Conservation (phyloP, 1,140 invertebrate genomes). For the Drosophila mauritiana region DNA sequence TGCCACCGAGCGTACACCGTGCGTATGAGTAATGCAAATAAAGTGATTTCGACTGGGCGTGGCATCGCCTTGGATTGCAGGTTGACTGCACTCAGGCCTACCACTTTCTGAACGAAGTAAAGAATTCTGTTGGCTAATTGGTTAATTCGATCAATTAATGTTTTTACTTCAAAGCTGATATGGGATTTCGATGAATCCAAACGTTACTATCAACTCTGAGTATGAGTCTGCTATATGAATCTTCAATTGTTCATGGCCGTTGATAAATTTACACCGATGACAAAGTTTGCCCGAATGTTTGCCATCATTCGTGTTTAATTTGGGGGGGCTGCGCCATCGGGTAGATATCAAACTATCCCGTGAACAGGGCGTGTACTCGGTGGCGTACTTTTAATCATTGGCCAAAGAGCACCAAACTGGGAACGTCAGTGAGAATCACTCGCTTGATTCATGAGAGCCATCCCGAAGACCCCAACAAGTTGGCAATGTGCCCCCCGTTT, state of each 20-base stretch:
- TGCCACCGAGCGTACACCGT: constrained; percentile 4
- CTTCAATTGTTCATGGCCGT: background rate
- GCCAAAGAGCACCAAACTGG: constrained; percentile 27
- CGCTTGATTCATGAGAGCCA: constrained; percentile 76
- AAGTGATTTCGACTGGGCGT: constrained; percentile 16
- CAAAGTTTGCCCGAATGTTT: constrained; percentile 6
- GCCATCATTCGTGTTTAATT: constrained; percentile 19
- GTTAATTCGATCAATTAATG: too few relatives aligned
- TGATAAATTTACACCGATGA: constrained; percentile 3
- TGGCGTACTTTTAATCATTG: constrained; percentile 44
- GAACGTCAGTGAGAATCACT: constrained; percentile 58
- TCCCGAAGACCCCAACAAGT: constrained; percentile 38
- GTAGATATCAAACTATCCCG: constrained; percentile 40
- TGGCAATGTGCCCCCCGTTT: constrained; percentile 49
- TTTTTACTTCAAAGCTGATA: too few relatives aligned
- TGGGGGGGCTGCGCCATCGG: constrained; percentile 20
- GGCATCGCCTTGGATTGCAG: constrained; percentile 18
- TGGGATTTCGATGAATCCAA: too few relatives aligned
- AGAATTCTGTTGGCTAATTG: background rate
- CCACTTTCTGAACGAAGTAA: background rate
- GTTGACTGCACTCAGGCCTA: constrained; percentile 30
- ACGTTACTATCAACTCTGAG: background rate
- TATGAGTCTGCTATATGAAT: background rate
- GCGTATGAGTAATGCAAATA: constrained; percentile 60
- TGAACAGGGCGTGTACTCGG: constrained; percentile 65